phyloP scores from a whole-genome alignment of 2,113 vertebrate genomes.

The Gyps fulvus region DNA sequence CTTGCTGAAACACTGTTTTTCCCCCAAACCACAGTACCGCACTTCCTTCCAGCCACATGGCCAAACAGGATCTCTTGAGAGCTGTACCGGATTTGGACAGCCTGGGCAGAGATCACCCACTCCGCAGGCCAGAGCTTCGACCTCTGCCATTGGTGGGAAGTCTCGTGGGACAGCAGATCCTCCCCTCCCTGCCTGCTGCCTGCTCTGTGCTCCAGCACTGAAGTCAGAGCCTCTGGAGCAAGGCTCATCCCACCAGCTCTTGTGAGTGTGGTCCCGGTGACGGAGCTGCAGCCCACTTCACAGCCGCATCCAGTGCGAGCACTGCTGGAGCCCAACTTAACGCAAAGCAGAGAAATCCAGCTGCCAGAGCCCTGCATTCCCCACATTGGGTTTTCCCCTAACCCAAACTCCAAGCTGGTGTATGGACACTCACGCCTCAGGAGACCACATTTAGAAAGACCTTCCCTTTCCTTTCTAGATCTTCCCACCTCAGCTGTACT shows the following conservation, averaged over 20 bases:
- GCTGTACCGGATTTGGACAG: rapidly evolving
- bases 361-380: background rate
- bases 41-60: background rate
- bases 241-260: background rate
- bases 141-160: background rate
- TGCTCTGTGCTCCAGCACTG: background rate
- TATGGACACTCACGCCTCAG: background rate
- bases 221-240: background rate
- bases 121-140: rapidly evolving
- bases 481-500: background rate
- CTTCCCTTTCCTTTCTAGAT: background rate
- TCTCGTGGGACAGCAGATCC: background rate
- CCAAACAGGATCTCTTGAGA: background rate
- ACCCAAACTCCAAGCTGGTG: too few species aligned
- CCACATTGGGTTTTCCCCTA: rapidly evolving
- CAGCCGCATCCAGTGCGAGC: rapidly evolving
- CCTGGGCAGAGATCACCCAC: background rate
- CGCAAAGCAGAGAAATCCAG: background rate
- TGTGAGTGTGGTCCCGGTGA: rapidly evolving
- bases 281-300: background rate
- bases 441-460: background rate
- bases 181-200: background rate
- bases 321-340: background rate
- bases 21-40: background rate
- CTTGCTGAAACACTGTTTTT: background rate